Conservation (phyloP, 2,888 invertebrate species). For the Lasioglossum villosulum region DNA sequence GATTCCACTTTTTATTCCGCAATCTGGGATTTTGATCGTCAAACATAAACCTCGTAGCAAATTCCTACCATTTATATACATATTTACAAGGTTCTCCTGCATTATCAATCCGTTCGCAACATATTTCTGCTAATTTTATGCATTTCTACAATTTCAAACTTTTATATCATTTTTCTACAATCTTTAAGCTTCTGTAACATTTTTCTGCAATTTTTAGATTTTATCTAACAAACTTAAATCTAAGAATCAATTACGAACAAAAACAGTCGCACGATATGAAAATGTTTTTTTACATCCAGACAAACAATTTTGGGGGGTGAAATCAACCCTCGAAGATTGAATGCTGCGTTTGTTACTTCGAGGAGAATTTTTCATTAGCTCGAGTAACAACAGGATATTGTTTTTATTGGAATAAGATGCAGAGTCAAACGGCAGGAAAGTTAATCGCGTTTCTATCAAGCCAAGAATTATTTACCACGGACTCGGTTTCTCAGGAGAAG, state of each 20-base stretch:
- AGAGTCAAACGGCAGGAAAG: neutral
- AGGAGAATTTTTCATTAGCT: neutral
- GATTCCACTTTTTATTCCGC: neutral
- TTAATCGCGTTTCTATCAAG: constrained; percentile 56
- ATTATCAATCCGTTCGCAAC: too few species aligned
- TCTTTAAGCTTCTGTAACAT: neutral
- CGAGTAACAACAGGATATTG: neutral
- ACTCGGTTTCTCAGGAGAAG: constrained; percentile 50
- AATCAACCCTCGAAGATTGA: neutral
- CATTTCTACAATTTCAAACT: neutral
- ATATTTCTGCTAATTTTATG: too few species aligned
- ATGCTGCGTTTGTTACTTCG: neutral
- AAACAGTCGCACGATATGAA: neutral
- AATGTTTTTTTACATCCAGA: neutral
- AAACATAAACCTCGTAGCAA: neutral
- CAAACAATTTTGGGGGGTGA: neutral
- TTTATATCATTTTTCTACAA: neutral
- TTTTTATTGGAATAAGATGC: neutral
- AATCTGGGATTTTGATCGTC: neutral
- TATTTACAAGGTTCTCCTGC: neutral
- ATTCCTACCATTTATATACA: neutral
- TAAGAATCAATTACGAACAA: neutral
- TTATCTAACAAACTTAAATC: neutral
- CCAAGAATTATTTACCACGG: constrained; percentile 5
- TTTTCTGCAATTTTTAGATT: neutral